These are phyloP conservation scores for Chelonus insularis DNA, from an alignment of 1,140 invertebrate genomes.

Conservation along the genomic window DNA sequence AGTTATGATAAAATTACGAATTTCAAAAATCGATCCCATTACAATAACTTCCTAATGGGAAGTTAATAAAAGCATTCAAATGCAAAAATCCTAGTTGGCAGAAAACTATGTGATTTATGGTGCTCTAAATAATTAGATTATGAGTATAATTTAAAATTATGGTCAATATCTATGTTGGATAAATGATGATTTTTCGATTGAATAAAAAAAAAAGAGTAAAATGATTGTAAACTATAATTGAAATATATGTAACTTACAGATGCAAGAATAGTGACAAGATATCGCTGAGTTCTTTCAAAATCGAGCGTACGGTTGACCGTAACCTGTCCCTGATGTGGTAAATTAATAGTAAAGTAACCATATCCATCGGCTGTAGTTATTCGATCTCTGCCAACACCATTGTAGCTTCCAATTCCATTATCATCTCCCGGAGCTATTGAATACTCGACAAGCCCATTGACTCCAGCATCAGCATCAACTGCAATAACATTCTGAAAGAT, in stretches of 20 bases:
- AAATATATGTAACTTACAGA: conserved; percentile 72
- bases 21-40: too few species aligned
- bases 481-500: conserved; percentile 85
- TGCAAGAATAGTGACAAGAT: conserved; percentile 85
- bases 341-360: conserved; percentile 80
- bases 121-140: too few species aligned
- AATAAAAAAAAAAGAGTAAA: too few species aligned
- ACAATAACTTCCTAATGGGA: too few species aligned
- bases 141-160: too few species aligned
- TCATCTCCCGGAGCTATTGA: conserved; percentile 64
- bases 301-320: conserved; percentile 87
- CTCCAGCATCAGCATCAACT: conserved; percentile 81
- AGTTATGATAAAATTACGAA: too few species aligned
- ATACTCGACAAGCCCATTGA: conserved; percentile 85
- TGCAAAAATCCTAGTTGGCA: too few species aligned
- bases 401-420: conserved; percentile 63
- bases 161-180: too few species aligned
- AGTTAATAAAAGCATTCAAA: too few species aligned
- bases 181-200: too few species aligned
- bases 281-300: conserved; percentile 86
- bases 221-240: too few species aligned
- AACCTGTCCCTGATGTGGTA: conserved; percentile 87
- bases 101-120: too few species aligned
- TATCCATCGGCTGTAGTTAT: conserved; percentile 77
- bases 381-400: conserved; percentile 61